A percentile compares a stretch with the other conserved stretches of the same genome.
These are phyloP conservation scores for Lithobates pipiens DNA, from an alignment of 2,797 vertebrate genomes.

Conservation along the genomic window DNA sequence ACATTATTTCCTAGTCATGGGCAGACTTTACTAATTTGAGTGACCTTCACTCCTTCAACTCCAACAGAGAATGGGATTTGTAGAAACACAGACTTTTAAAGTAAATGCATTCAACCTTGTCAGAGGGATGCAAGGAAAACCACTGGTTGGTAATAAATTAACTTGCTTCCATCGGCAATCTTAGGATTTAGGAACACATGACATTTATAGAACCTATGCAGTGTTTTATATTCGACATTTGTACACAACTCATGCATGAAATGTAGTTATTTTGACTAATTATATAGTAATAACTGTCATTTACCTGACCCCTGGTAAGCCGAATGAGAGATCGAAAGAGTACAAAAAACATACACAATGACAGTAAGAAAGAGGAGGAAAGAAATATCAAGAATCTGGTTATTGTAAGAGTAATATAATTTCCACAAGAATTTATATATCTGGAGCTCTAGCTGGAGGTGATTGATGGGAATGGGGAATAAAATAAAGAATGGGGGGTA, in stretches of 20 bases:
- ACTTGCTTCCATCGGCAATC: constrained; percentile 44
- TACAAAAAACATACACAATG: background rate
- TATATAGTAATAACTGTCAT: constrained; percentile 12
- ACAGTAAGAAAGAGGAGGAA: background rate
- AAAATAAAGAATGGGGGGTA: too few species aligned
- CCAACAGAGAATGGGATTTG: constrained; percentile 42
- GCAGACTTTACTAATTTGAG: constrained; percentile 43
- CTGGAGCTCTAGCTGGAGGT: background rate
- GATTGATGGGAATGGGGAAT: too few species aligned
- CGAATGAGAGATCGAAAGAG: background rate
- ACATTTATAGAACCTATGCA: constrained; percentile 17
- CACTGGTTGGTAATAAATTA: constrained; percentile 36
- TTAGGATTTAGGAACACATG: background rate
- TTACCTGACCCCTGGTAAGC: background rate
- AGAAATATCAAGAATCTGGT: background rate
- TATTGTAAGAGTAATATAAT: background rate
- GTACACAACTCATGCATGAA: constrained; percentile 23
- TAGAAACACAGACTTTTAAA: constrained; percentile 38
- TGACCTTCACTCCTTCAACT: constrained; percentile 42
- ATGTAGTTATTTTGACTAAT: constrained; percentile 26
- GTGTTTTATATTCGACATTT: constrained; percentile 14
- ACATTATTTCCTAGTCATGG: constrained; percentile 16
- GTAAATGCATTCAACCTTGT: constrained; percentile 48
- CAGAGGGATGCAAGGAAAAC: constrained; percentile 28
- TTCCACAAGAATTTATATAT: background rate